Evolutionary conservation across 2,888 invertebrate genomes (phyloP).

Genomic region (Ophraella communa): DNA sequence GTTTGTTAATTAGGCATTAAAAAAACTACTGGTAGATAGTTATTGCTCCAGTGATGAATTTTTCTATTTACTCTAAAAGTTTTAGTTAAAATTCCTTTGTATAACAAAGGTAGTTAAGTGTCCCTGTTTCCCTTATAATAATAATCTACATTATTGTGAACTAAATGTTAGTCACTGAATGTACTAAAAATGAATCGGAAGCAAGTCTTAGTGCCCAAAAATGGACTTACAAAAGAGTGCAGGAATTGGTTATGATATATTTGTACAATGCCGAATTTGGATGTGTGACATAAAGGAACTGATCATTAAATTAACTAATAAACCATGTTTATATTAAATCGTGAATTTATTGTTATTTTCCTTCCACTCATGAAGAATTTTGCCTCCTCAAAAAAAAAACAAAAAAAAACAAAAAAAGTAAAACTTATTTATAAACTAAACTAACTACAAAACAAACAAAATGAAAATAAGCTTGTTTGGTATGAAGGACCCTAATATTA

Average conservation of each 20-base stretch:
- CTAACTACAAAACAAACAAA: too few species aligned
- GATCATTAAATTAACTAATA: constrained; percentile 56
- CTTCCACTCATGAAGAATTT: too few species aligned
- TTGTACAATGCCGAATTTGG: constrained; percentile 39
- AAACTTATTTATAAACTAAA: too few species aligned
- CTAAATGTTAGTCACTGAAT: constrained; percentile 43
- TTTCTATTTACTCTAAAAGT: neutral
- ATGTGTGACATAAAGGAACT: constrained; percentile 54
- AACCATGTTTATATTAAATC: constrained; percentile 57
- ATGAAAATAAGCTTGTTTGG: too few species aligned
- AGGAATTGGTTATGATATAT: constrained; percentile 38
- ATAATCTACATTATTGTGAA: constrained; percentile 45
- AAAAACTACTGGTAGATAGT: too few species aligned
- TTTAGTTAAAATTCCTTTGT: constrained; percentile 18
- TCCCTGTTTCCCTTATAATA: constrained; percentile 30
- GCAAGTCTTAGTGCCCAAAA: constrained; percentile 34
- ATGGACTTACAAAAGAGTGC: constrained; percentile 27
- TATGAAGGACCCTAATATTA: too few species aligned
- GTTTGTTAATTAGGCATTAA: too few species aligned
- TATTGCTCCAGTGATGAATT: neutral
- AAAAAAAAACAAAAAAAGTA: too few species aligned
- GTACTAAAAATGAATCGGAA: constrained; percentile 34
- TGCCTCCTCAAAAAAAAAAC: too few species aligned
- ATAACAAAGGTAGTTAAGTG: constrained; percentile 37
- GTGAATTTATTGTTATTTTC: neutral